Percentiles rank a stretch among this genome's conserved stretches.
These are phyloP conservation scores for Synergus gifuensis DNA, from an alignment of 2,888 invertebrate species.

Conservation along the genomic window DNA sequence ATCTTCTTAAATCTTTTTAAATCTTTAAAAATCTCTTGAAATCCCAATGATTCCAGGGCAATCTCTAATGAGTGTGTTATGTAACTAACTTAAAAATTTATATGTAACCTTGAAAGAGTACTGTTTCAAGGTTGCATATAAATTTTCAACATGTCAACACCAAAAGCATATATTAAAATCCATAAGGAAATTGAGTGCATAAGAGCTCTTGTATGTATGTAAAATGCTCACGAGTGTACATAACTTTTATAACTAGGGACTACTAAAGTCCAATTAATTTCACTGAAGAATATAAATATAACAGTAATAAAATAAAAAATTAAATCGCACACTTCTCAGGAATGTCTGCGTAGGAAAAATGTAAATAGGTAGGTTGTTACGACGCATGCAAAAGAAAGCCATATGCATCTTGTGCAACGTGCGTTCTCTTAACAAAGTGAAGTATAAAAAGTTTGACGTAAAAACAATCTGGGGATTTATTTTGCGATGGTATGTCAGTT, in stretches of 20 bases:
- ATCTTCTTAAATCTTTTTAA: no score
- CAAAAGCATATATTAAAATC: no score
- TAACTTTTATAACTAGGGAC: background rate
- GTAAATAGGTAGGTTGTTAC: conserved; percentile 53
- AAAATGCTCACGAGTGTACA: no score
- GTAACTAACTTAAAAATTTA: no score
- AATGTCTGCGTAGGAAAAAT: conserved; percentile 48
- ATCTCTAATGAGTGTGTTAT: no score
- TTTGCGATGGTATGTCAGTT: conserved; percentile 16
- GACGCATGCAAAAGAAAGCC: conserved; percentile 55
- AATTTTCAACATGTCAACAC: no score
- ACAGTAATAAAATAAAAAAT: conserved; percentile 12
- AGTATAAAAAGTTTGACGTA: conserved; percentile 54
- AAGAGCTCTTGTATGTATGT: no score
- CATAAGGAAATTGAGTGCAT: no score
- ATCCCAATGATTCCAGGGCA: no score
- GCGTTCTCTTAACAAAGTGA: conserved; percentile 49
- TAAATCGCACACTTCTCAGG: conserved; percentile 51
- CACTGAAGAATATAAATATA: background rate
- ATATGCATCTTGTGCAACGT: conserved; percentile 49
- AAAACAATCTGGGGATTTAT: conserved; percentile 29
- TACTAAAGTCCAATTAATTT: background rate
- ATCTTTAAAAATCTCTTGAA: no score
- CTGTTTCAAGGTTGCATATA: no score
- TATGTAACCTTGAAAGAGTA: no score